Percentiles rank a stretch among this genome's conserved stretches.
Conservation (phyloP, 2,113 vertebrate species). For the Tragelaphus scriptus region DNA sequence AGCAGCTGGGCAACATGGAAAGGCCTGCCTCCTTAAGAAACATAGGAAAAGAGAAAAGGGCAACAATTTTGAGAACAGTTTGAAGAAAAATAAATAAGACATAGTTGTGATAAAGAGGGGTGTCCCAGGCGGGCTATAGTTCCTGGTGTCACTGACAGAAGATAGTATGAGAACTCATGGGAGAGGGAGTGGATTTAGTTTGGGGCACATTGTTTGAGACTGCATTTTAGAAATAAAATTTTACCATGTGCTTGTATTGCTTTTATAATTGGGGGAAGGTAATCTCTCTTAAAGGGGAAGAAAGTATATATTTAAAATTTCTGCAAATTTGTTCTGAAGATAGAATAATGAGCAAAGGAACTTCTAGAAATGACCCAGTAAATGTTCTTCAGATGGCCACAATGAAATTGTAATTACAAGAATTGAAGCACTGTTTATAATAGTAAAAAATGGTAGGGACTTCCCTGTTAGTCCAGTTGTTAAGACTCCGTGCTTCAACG, state of each 20-base stretch:
- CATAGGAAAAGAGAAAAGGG: neutral
- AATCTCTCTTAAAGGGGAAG: neutral
- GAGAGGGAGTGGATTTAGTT: neutral
- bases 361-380: neutral
- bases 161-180: neutral
- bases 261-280: neutral
- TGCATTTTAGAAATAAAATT: neutral
- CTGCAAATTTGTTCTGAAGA: neutral
- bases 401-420: neutral
- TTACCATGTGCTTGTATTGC: neutral
- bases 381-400: neutral
- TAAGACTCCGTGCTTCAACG: neutral
- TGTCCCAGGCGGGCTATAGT: neutral
- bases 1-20: neutral
- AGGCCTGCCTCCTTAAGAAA: neutral
- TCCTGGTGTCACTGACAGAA: neutral
- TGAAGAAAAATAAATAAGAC: neutral
- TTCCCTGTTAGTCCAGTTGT: neutral
- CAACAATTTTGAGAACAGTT: neutral
- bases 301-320: neutral
- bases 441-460: neutral
- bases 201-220: neutral
- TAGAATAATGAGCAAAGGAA: neutral
- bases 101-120: neutral
- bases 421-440: neutral